Conservation (phyloP, 2,888 invertebrate species). For the Amblyjoppa fuscipennis region DNA sequence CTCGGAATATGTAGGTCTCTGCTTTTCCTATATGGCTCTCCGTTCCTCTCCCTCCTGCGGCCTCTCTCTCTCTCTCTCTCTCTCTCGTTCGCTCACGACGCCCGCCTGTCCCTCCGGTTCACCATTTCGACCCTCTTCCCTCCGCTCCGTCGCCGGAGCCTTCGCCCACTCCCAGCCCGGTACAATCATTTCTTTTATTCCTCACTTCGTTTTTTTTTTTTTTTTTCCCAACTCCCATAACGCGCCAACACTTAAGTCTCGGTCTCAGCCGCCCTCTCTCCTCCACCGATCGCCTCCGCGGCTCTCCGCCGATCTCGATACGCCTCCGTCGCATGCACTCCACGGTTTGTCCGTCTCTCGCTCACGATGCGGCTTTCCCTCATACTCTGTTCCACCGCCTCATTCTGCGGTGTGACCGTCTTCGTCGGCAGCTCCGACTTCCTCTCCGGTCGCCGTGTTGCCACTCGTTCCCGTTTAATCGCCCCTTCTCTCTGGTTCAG, state of each 20-base stretch:
- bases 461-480: constrained; percentile 21
- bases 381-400: neutral
- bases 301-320: neutral
- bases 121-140: constrained; percentile 35
- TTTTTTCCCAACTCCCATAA: constrained; percentile 31
- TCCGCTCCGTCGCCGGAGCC: constrained; percentile 6
- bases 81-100: constrained; percentile 66
- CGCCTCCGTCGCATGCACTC: constrained; percentile 26
- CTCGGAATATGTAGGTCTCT: constrained; percentile 83
- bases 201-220: constrained; percentile 10
- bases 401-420: neutral
- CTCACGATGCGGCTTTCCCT: constrained; percentile 48
- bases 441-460: neutral
- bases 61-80: constrained; percentile 49
- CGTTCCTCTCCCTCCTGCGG: constrained; percentile 51
- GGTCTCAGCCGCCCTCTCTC: neutral
- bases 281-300: neutral
- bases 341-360: constrained; percentile 10
- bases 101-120: constrained; percentile 50
- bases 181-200: constrained; percentile 50
- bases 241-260: constrained; percentile 22
- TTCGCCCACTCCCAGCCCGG: constrained; percentile 19
- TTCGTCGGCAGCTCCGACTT: constrained; percentile 3
- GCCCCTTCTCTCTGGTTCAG: neutral
- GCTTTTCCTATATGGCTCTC: constrained; percentile 53